Evolutionary conservation across 2,113 vertebrate species (phyloP), one percentile per base, ranked within the genome.

Genomic region (Corydoras sp.): DNA sequence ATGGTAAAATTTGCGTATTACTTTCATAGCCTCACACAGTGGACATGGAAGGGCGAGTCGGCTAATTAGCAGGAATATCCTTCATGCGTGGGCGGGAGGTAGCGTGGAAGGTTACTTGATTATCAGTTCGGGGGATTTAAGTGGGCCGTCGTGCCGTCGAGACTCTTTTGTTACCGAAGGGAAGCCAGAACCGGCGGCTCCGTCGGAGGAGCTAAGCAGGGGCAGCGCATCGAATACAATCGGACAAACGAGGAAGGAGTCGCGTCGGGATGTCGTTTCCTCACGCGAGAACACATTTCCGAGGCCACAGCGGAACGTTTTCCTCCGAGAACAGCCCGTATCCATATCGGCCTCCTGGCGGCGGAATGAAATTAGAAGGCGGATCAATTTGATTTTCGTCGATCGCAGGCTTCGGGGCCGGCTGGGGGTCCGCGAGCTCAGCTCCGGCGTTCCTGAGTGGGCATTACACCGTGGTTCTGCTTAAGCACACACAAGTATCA

Each of bases 11-110:
- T 79, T 69, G 73, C 63, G 62, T 72, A 31, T 65, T 53, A 60
- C 61, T 61, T 77, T 67, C 51, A 60, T 67, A 62, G 62, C 54
- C 12, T 48, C 30, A 10, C n/a, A 61, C 35, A 30, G 65, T 43
- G 49, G 49, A 61, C 62, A 15, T 12, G n/a, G 58, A 67, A 14
- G 62, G 63, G 72, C 77, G 64, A 56, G 58, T 69, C 67, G 18
- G 79, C 69, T 80, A 88, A 87, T 87, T 86, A 88, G 76, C 80
- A 70, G 56, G 70, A 81, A 82, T 78, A 79, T 80, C 78, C 68
- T 76, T 83, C 70, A 76, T 30, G 67, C 67, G 43, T 58, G 61
- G 53, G 60, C 63, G 12, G 54, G 56, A 58, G 56, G 11, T 61
- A 62, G 72, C 54, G 60, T 32, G 50, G 55, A 58, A 49, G 53